A percentile compares a stretch with the other conserved stretches of the same genome.
Conservation (phyloP, 2,888 invertebrate genomes). For the Coelopa pilipes region DNA sequence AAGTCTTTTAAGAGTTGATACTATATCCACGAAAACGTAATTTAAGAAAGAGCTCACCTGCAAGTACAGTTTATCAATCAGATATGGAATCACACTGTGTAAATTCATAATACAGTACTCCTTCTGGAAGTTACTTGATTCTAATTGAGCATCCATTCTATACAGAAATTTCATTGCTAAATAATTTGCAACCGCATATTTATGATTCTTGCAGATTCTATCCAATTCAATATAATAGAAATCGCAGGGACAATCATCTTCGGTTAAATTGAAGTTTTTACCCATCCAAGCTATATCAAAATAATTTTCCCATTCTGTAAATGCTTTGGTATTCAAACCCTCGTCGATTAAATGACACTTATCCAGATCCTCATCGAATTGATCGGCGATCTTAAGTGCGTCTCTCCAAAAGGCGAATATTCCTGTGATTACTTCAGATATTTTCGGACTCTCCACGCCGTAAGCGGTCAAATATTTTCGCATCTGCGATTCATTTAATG, state of each 20-base stretch:
- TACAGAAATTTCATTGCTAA: slow-evolving; percentile 58
- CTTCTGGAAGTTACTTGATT: slow-evolving; percentile 49
- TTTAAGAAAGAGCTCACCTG: slow-evolving; percentile 45
- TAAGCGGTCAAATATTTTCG: slow-evolving; percentile 52
- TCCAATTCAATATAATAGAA: slow-evolving; percentile 54
- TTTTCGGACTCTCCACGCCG: slow-evolving; percentile 49
- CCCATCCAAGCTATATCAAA: slow-evolving; percentile 58
- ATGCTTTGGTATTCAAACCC: not conserved
- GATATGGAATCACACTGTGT: slow-evolving; percentile 44
- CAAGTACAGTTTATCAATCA: slow-evolving; percentile 55
- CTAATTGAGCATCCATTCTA: slow-evolving; percentile 54
- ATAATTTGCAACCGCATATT: slow-evolving; percentile 60
- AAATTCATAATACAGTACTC: slow-evolving; percentile 52
- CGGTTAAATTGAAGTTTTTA: slow-evolving; percentile 33
- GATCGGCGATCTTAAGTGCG: slow-evolving; percentile 45
- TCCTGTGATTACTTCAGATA: slow-evolving; percentile 47
- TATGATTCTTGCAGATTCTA: slow-evolving; percentile 48
- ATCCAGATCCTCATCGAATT: slow-evolving; percentile 45
- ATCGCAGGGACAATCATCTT: slow-evolving; percentile 48
- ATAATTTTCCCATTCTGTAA: slow-evolving; percentile 51
- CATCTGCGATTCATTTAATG: slow-evolving; percentile 56
- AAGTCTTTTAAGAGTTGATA: no score
- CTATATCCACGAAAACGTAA: no score
- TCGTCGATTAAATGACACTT: slow-evolving; percentile 42
- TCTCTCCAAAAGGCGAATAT: slow-evolving; percentile 57